These are phyloP conservation scores for Eristalis tenax DNA, from an alignment of 2,888 invertebrate species.

Conservation along the genomic window DNA sequence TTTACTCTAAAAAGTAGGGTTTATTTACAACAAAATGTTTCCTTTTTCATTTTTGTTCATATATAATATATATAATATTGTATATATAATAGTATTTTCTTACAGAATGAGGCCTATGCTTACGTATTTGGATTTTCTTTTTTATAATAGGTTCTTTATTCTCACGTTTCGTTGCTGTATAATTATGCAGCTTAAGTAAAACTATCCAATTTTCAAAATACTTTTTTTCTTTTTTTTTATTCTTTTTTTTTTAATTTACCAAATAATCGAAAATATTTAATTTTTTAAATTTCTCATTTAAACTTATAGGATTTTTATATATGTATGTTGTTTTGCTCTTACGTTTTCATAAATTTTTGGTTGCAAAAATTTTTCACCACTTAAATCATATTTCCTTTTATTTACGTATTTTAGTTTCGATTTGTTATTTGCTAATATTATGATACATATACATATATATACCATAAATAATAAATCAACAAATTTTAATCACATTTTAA, in stretches of 20 bases:
- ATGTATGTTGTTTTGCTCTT: constrained; percentile 8
- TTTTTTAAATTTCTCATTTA: constrained; percentile 31
- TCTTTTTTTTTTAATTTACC: constrained; percentile 49
- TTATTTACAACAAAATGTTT: constrained; percentile 81
- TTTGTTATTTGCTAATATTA: constrained; percentile 70
- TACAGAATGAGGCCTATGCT: constrained; percentile 81
- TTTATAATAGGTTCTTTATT: constrained; percentile 64
- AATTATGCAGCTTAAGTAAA: constrained; percentile 56
- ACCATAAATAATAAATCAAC: constrained; percentile 72
- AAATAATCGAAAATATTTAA: constrained; percentile 68
- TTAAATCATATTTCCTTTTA: constrained; percentile 40
- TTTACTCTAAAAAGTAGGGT: constrained; percentile 80
- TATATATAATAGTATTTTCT: constrained; percentile 77
- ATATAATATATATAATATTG: constrained; percentile 73
- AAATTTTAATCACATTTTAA: constrained; percentile 72
- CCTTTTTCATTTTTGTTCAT: constrained; percentile 71
- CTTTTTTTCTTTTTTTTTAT: constrained; percentile 25
- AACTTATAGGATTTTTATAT: neutral
- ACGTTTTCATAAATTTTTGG: constrained; percentile 64
- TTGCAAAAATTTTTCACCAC: constrained; percentile 58
- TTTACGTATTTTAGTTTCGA: constrained; percentile 69
- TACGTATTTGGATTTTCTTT: constrained; percentile 81
- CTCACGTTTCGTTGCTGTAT: constrained; percentile 41
- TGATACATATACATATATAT: constrained; percentile 57
- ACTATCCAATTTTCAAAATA: constrained; percentile 58